Percentiles rank a stretch among this genome's conserved stretches.
These are phyloP conservation scores for Melanostoma scalare DNA, from an alignment of 2,888 invertebrate species.

Conservation along the genomic window DNA sequence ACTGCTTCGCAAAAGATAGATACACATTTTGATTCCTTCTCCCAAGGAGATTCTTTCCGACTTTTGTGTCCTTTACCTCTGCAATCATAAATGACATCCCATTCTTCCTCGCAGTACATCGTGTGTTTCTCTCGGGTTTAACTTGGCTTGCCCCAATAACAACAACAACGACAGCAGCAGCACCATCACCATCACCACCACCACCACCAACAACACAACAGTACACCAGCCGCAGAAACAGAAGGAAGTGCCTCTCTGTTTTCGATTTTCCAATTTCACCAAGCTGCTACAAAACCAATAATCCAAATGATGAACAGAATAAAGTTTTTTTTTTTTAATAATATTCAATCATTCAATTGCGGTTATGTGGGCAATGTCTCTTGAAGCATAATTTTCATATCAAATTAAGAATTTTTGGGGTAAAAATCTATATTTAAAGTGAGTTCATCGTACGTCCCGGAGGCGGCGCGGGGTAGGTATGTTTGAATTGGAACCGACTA, in stretches of 20 bases:
- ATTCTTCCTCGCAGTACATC: slow-evolving; percentile 34
- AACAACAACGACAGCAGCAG: too few species aligned
- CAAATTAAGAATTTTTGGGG: too few species aligned
- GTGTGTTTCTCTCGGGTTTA: slow-evolving; percentile 56
- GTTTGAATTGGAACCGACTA: neutral
- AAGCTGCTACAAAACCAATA: neutral
- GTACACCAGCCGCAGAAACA: slow-evolving; percentile 20
- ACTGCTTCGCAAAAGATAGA: slow-evolving; percentile 67
- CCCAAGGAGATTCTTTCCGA: slow-evolving; percentile 68
- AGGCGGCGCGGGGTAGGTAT: too few species aligned
- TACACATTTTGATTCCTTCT: slow-evolving; percentile 72
- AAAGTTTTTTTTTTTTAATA: neutral
- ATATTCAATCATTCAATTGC: neutral
- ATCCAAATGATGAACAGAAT: slow-evolving; percentile 1
- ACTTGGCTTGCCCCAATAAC: slow-evolving; percentile 13
- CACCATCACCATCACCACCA: too few species aligned
- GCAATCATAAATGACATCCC: slow-evolving; percentile 71
- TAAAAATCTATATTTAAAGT: too few species aligned
- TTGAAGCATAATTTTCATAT: too few species aligned
- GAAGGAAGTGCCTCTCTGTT: slow-evolving; percentile 44
- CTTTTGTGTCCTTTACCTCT: slow-evolving; percentile 72
- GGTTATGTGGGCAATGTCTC: neutral
- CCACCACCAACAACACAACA: too few species aligned
- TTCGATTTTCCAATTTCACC: slow-evolving; percentile 67
- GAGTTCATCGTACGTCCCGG: too few species aligned